Conservation (phyloP, 2,888 invertebrate genomes). For the Macaria liturata region DNA sequence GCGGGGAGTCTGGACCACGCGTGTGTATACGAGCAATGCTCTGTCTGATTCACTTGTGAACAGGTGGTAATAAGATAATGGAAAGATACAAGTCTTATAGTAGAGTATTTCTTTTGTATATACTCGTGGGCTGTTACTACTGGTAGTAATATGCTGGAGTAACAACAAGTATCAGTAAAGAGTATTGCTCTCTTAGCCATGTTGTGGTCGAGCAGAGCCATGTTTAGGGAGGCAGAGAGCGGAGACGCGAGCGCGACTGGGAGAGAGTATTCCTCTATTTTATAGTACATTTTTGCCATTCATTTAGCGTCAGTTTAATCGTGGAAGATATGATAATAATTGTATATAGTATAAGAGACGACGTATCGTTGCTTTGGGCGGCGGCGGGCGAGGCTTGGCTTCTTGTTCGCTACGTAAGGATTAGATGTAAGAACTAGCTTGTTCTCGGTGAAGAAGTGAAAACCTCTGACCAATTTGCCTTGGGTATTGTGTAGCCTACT, state of each 20-base stretch:
- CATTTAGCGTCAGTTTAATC: constrained; percentile 61
- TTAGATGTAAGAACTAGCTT: constrained; percentile 78
- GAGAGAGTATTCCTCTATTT: constrained; percentile 59
- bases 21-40: too few relatives aligned
- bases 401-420: constrained; percentile 66
- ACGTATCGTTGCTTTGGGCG: constrained; percentile 57
- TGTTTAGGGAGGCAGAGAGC: constrained; percentile 39
- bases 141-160: too few relatives aligned
- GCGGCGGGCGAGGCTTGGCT: constrained; percentile 66
- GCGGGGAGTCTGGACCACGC: too few relatives aligned
- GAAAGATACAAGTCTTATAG: too few relatives aligned
- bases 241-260: constrained; percentile 44
- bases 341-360: constrained; percentile 75
- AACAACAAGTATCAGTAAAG: too few relatives aligned
- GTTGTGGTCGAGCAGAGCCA: too few relatives aligned
- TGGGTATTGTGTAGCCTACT: constrained; percentile 81
- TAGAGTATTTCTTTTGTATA: too few relatives aligned
- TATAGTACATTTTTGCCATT: constrained; percentile 73
- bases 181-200: too few relatives aligned
- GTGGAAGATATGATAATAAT: constrained; percentile 63
- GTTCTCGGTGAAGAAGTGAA: constrained; percentile 73
- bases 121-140: too few relatives aligned
- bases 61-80: too few relatives aligned
- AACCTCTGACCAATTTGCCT: constrained; percentile 83
- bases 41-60: too few relatives aligned